Evolutionary conservation across 1,140 invertebrate species (phyloP).

Genomic region (Drosophila pandora): DNA sequence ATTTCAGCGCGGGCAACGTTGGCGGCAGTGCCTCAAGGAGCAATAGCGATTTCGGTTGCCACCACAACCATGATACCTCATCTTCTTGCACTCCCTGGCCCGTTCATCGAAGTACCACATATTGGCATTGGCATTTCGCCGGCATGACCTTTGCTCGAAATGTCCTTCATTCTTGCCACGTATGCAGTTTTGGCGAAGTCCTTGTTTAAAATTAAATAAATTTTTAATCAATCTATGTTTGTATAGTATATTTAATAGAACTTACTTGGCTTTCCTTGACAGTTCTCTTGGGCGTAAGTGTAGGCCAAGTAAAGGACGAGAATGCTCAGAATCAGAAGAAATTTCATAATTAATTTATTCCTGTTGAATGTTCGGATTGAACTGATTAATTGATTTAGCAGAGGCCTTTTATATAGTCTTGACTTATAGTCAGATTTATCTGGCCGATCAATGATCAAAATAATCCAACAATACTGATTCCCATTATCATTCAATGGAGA

Average conservation of each 20-base stretch:
- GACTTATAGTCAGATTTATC: not conserved
- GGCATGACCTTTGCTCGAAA: not conserved
- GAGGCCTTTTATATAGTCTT: not conserved
- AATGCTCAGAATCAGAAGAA: not conserved
- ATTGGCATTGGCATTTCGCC: not conserved
- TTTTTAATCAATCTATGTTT: not conserved
- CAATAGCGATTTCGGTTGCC: constrained; percentile 1
- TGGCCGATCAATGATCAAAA: not conserved
- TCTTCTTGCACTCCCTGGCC: not conserved
- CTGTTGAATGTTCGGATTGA: not conserved
- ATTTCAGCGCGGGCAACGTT: not conserved
- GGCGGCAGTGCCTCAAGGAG: not conserved
- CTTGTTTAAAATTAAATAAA: not conserved
- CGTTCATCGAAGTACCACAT: constrained; percentile 6
- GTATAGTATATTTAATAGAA: not conserved
- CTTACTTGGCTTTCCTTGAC: constrained; percentile 2
- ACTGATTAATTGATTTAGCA: constrained; percentile 2
- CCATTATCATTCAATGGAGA: not conserved
- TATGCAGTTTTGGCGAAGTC: not conserved
- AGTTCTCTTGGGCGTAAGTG: constrained; percentile 1
- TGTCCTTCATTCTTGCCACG: constrained; percentile 1
- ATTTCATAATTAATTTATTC: not conserved
- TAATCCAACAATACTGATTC: not conserved
- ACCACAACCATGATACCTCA: not conserved
- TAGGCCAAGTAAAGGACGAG: not conserved